Base-by-base conservation (phyloP, 92 coral and sea anemone genomes). In the Heliopora coerulea region DNA sequence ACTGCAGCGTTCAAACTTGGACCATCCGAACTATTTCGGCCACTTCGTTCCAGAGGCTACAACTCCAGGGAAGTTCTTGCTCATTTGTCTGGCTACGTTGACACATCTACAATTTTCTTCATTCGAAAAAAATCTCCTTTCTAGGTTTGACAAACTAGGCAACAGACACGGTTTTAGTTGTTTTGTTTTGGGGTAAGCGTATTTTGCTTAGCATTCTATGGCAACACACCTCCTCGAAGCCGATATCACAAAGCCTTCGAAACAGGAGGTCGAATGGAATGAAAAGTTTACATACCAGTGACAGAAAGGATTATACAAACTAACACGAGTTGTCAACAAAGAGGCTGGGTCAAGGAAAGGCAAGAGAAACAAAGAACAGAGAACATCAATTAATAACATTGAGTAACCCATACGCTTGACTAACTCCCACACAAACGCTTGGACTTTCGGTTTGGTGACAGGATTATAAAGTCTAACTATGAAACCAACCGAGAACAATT, bases 271-370 rank as follows among this genome's bases (percentile, higher is more conserved):
- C 17, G 26, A 52, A 20, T 33, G 54, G 46, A 49, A 19, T 11
- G 25, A 8, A 24, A 42, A 20, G 54, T 70, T 70, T 70, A 70
- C 77, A 70, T 70, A 70, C 77, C 63, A 70, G 18, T 27, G 21
- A 19, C 63, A 32, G 34, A 70, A 70, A 56, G 32, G 62, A 70
- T 70, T 70, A 30, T 8, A 52, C 40, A 19, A 28, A 31, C 35
- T 35, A 23, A 56, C 8, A 23, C 61, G 23, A 23, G 30, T 7
- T 56, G 61, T 56, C 61, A 56, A 56, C 33, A 56, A 56, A 56
- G 61, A 56, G 23, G 17, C 29, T 31, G 3, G 11, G 61, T 9
- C 30, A 6, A 8, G 7, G 2, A 46, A 8, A 46, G n/a, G 15
- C 52, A 46, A 15, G 2, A 15, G n/a, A 15, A 15, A 46, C 17